Base-by-base conservation (phyloP, 92 coral and sea anemone species). In the Phenganax subtilis region DNA sequence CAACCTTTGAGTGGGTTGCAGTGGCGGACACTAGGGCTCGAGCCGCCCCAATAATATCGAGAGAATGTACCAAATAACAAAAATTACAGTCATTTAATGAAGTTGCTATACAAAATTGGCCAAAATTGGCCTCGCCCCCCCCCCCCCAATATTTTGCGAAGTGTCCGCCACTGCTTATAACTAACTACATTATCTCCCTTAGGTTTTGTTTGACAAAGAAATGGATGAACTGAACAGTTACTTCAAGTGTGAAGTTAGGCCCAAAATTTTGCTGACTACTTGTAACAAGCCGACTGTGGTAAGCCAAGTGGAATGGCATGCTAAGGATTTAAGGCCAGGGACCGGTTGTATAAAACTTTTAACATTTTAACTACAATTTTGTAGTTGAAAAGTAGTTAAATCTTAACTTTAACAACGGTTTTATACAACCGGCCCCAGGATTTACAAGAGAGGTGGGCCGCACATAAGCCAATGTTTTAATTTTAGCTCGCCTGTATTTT, bases 251-350 rank as follows among this genome's bases (percentile, higher is more conserved):
- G 89, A 89, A 74, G 84, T 89, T 11, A 82, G 84, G 51, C 93
- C 97, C 1, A 93, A 93, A 87, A 91, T 93, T 44, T 90, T 93
- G 11, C 88, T 93, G 17, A 93, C 97, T 47, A 91, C 97, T n/a
- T 87, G 97, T 76, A 88, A 89, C 81, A 89, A 87, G 76, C 89
- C 97, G n/a, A 89, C 88, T 84, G 81, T 86, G 92, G 97, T 93
- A 88, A 73, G 97, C 20, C 47, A 37, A 37, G 5, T 37, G 47
- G 3, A 37, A 37, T 37, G 2, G 47, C 47, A 37, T 37, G 47
- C 47, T 37, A 37, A 37, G 66, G 31, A 57, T 51, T 37, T 37
- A 2, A 37, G 47, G 47, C 47, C 80, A 53, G 25, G 25, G 25
- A 20, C 25, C 25, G 25, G 25, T 20, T 20, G 25, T 20, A 20